Conservation (phyloP, 2,888 invertebrate species). For the Chironomus riparius region DNA sequence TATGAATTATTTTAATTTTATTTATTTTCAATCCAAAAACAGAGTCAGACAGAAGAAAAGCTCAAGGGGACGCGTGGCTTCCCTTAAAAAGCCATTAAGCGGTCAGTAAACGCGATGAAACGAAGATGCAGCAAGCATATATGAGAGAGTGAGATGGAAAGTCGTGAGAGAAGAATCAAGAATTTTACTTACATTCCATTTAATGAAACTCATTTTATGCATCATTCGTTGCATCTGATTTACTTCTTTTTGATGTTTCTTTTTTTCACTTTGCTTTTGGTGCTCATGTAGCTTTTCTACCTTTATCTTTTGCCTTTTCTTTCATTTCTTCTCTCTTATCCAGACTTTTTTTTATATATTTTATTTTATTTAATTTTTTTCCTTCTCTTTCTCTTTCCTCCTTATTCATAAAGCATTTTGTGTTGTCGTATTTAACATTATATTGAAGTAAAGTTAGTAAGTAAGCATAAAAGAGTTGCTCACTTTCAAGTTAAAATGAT, state of each 20-base stretch:
- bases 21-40: too few relatives aligned
- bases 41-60: background rate
- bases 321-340: background rate
- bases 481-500: background rate
- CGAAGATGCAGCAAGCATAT: background rate
- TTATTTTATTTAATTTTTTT: too few relatives aligned
- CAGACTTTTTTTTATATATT: background rate
- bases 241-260: constrained; percentile 16
- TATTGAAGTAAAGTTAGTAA: background rate
- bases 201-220: constrained; percentile 10
- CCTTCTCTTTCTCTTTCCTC: too few relatives aligned
- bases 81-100: constrained; percentile 12
- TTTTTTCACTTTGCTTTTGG: background rate
- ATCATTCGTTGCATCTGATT: constrained; percentile 16
- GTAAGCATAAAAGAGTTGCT: background rate
- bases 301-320: background rate
- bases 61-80: constrained; percentile 4
- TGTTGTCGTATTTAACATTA: too few relatives aligned
- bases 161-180: background rate
- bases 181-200: background rate
- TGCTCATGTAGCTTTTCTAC: background rate
- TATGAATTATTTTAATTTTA: too few relatives aligned
- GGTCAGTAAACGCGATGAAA: constrained; percentile 1
- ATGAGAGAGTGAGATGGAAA: too few relatives aligned
- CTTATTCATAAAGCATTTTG: too few relatives aligned